phyloP scores from a whole-genome alignment of 2,797 vertebrate genomes.

The Eulemur albifrons region DNA sequence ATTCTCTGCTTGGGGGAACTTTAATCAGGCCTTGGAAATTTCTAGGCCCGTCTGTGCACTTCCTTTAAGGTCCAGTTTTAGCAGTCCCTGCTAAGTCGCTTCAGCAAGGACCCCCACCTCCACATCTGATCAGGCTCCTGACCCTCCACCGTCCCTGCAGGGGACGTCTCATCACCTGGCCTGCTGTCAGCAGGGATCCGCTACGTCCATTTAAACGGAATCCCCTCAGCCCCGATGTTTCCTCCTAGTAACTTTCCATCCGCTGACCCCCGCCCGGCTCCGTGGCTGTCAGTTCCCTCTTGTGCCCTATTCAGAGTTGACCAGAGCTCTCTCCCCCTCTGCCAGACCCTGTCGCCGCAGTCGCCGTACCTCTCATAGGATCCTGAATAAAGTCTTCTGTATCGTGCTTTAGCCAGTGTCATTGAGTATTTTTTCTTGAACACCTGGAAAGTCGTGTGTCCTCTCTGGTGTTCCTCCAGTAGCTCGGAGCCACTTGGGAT shows the following conservation, averaged over 20 bases:
- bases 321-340: not conserved
- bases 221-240: not conserved
- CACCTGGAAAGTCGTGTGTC: too few relatives aligned
- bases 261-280: too few relatives aligned
- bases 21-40: not conserved
- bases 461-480: not conserved
- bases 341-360: too few relatives aligned
- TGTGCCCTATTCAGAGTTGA: not conserved
- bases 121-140: not conserved
- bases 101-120: not conserved
- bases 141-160: too few relatives aligned
- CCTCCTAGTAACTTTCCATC: not conserved
- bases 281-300: not conserved
- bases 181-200: not conserved
- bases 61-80: not conserved
- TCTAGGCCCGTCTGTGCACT: not conserved
- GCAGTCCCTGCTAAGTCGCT: not conserved
- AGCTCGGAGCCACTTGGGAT: not conserved
- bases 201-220: not conserved
- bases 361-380: not conserved
- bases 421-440: not conserved
- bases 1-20: not conserved
- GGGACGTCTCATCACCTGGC: not conserved
- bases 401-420: too few relatives aligned
- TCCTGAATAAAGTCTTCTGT: not conserved